Conservation (phyloP, 2,113 vertebrate genomes). For the Pandion haliaetus region DNA sequence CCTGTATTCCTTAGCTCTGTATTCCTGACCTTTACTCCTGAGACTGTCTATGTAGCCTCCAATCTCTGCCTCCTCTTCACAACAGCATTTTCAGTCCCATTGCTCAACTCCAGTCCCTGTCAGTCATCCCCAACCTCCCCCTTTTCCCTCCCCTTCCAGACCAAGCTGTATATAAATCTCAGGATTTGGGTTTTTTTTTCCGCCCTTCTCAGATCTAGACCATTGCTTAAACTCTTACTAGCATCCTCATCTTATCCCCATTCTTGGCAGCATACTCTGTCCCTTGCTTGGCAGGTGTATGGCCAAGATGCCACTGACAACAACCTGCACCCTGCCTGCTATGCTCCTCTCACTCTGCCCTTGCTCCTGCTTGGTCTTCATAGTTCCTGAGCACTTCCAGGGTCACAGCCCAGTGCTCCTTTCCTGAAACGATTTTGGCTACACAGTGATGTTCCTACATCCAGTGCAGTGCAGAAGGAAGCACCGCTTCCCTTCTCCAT, state of each 20-base stretch:
- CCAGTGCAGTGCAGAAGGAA: background rate
- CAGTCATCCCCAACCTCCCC: background rate
- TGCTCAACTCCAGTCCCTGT: background rate
- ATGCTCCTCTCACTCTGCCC: background rate
- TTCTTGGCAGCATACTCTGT: background rate
- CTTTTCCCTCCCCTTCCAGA: background rate
- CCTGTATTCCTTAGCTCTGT: background rate
- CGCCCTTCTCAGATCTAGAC: background rate
- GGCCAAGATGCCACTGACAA: background rate
- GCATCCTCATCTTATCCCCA: background rate
- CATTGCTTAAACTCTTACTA: background rate
- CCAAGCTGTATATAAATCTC: background rate
- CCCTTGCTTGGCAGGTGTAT: background rate
- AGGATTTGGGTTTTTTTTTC: background rate
- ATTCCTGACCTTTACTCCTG: background rate
- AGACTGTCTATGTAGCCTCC: background rate
- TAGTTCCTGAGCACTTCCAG: background rate
- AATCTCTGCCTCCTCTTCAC: background rate
- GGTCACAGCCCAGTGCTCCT: background rate
- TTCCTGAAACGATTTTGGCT: background rate
- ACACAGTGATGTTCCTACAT: background rate
- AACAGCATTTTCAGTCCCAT: constrained; percentile 3
- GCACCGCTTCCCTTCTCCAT: accelerated
- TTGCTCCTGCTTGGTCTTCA: background rate
- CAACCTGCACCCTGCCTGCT: background rate